Base-by-base conservation (phyloP, 92 coral and sea anemone species). In the Actinostola sp. region DNA sequence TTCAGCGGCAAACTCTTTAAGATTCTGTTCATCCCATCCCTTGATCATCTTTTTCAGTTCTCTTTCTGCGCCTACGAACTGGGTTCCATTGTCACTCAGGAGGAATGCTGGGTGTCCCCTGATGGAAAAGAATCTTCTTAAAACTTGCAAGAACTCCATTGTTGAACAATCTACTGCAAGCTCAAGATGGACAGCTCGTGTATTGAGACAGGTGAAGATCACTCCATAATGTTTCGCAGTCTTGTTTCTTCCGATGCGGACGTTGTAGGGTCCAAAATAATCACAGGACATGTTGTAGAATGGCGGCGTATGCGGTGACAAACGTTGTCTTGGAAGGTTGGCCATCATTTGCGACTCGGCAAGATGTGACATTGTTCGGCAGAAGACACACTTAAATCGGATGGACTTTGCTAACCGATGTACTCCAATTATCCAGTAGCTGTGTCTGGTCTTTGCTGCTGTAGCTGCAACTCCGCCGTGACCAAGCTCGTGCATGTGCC, bases 151-250 rank as follows among this genome's bases (percentile, higher is more conserved):
- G 62, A 82, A 76, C 54, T 86, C 76, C 87, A 81, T 81, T 0
- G 81, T 67, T 7, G 92, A 81, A 8, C 58, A 66, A 27, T 76
- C 87, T 0, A 66, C 73, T 11, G 87, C 87, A 43, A 89, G 29
- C 43, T 86, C 92, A 42, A 81, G 81, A 73, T 86, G 92, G 21
- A 86, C 63, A 15, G 82, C 85, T 64, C 84, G 60, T 29, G 91
- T 80, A 42, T 86, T 81, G 36, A 86, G 71, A 67, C 80, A 75
- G 36, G 84, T 75, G 38, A 82, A 87, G 1, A 77, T 59, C 6
- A 82, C 85, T 43, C 79, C 92, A 35, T 87, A 82, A 53, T 65
- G 63, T 56, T 87, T 87, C 67, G 39, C 41, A 1, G 70, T 82
- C 52, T 82, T 82, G 71, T 78, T 83, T 48, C 85, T 65, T n/a